Base-by-base conservation (phyloP, 2,888 invertebrate species). In the Graphium colonna region DNA sequence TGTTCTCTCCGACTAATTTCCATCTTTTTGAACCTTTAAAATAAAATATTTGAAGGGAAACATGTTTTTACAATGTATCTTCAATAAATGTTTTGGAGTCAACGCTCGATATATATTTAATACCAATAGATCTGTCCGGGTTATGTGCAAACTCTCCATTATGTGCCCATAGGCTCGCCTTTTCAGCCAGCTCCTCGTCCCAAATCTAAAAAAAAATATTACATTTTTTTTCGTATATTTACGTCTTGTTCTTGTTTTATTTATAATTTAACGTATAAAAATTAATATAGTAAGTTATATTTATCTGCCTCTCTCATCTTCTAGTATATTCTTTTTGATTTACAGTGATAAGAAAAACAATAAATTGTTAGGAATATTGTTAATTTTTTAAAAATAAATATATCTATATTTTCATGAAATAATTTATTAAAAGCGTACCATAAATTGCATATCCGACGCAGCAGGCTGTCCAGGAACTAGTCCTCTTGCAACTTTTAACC, bases 141-240 rank as follows among this genome's bases (percentile, higher is more conserved):
- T 71, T 71, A 51, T 71, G 69, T 4, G 43, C 51, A 39, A 71
- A 68, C 13, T 56, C 15, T 8, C 64, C 63, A 40, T 61, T 57
- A 49, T 68, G 66, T 2, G 71, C 67, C 69, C 69, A 71, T 40
- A 38, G 51, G 1, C 64, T 53, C 0, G 71, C 71, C 54, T 71
- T 69, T 58, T 65, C 65, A 10, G 68, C 66, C 1, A 71, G 59
- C 56, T 71, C 71, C 52, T 67, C 63, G 36, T 71, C 68, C 68
- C 69, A 69, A 10, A 65, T 58, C 69, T 69, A 33, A 5, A 10
- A 3, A 7, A 28, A 12, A 40, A 13, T n/a, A n/a, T n/a, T n/a
- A n/a, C n/a, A n/a, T n/a, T n/a, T n/a, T n/a, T n/a, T n/a, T n/a
- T n/a, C n/a, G n/a, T n/a, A n/a, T n/a, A n/a, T n/a, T n/a, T n/a